Conservation (phyloP, 2,888 invertebrate genomes). For the Sarcophaga variegata region DNA sequence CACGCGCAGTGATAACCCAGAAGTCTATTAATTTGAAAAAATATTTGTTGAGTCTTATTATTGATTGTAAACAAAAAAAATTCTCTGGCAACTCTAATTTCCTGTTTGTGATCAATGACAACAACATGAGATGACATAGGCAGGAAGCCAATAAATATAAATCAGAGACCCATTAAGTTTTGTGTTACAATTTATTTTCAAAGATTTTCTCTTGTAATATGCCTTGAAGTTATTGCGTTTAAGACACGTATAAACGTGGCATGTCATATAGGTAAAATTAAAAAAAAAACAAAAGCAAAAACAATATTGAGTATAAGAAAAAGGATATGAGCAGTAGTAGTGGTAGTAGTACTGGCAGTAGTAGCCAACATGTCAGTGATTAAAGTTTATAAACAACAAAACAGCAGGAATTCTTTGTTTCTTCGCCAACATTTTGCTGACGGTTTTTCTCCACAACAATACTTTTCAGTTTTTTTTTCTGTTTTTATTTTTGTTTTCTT, state of each 20-base stretch:
- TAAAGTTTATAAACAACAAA: slow-evolving; percentile 58
- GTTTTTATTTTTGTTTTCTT: neutral
- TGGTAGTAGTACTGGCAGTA: slow-evolving; percentile 49
- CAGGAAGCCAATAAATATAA: slow-evolving; percentile 43
- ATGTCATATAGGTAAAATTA: slow-evolving; percentile 47
- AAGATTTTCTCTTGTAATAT: slow-evolving; percentile 32
- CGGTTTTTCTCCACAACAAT: neutral
- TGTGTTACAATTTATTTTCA: slow-evolving; percentile 25
- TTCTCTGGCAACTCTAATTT: slow-evolving; percentile 7
- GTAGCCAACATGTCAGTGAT: slow-evolving; percentile 63
- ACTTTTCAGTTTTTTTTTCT: neutral
- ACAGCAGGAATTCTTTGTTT: slow-evolving; percentile 58
- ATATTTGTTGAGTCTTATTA: no score
- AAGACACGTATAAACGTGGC: slow-evolving; percentile 50
- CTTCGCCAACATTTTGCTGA: neutral
- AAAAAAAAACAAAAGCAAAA: slow-evolving; percentile 23
- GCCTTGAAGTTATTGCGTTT: slow-evolving; percentile 37
- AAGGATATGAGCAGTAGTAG: neutral
- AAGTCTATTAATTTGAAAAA: no score
- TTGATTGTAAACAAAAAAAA: neutral
- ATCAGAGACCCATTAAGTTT: slow-evolving; percentile 50
- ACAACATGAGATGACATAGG: neutral
- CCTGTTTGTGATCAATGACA: neutral
- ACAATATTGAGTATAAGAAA: neutral
- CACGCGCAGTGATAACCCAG: no score